Percentiles rank a stretch among this genome's conserved stretches.
These are phyloP conservation scores for Ochropleura leucogaster DNA, from an alignment of 2,888 invertebrate species.

Conservation along the genomic window DNA sequence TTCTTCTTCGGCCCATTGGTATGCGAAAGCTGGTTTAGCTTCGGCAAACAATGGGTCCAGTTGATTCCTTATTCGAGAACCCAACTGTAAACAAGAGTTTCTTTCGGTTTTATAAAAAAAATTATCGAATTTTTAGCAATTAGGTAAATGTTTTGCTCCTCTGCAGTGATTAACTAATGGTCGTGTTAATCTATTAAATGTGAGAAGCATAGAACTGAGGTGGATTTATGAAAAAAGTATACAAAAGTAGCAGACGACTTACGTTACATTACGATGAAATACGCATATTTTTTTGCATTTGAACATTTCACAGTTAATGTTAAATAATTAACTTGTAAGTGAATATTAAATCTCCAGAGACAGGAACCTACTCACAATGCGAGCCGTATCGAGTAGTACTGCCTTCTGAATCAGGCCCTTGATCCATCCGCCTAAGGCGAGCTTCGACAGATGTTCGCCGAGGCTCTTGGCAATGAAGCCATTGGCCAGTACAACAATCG, in stretches of 20 bases:
- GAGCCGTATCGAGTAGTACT: too few species aligned
- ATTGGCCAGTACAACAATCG: too few species aligned
- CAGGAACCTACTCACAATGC: too few species aligned
- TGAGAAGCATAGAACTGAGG: neutral
- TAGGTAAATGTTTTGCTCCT: neutral
- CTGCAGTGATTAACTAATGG: neutral
- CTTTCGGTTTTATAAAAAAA: neutral
- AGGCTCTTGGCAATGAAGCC: too few species aligned
- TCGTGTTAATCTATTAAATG: neutral
- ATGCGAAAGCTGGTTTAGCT: constrained; percentile 37
- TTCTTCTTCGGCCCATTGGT: constrained; percentile 49
- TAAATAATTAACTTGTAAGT: neutral
- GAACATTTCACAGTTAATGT: neutral
- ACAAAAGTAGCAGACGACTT: neutral
- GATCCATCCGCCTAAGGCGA: too few species aligned
- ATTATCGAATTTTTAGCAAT: neutral
- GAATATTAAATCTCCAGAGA: too few species aligned
- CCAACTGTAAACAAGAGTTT: constrained; percentile 74
- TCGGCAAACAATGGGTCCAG: constrained; percentile 79
- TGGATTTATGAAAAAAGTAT: neutral
- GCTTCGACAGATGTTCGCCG: too few species aligned
- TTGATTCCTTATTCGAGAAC: constrained; percentile 77
- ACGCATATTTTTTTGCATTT: neutral
- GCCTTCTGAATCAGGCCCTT: too few species aligned
- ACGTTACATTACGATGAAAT: too few species aligned